Percentiles rank a stretch among this genome's conserved stretches.
Conservation (phyloP, 2,113 vertebrate genomes). For the Mugil cephalus region DNA sequence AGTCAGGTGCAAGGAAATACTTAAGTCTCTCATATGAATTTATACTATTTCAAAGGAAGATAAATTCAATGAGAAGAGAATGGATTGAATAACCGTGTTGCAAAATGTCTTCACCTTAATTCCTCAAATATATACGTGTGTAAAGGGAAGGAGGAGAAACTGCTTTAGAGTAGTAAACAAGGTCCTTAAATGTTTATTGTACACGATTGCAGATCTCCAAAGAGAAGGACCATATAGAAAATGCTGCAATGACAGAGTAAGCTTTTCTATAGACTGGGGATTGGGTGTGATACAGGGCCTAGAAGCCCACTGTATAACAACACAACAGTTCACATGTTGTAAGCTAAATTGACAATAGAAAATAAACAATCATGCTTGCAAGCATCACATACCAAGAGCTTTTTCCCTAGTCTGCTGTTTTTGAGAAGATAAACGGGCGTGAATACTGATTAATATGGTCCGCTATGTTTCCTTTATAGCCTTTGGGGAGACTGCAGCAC, state of each 20-base stretch:
- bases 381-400: constrained; percentile 22
- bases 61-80: constrained; percentile 15
- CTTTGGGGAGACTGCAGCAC: constrained; percentile 13
- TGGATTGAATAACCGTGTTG: not conserved
- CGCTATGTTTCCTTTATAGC: constrained; percentile 37
- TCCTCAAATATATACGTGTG: not conserved
- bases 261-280: not conserved
- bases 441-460: constrained; percentile 38
- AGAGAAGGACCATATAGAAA: not conserved
- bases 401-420: constrained; percentile 33
- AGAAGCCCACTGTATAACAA: too few species aligned
- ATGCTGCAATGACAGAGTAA: constrained; percentile 21
- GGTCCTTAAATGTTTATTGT: not conserved
- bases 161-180: too few species aligned
- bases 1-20: not conserved
- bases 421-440: constrained; percentile 21
- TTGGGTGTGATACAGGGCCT: too few species aligned
- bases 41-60: too few species aligned
- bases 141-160: too few species aligned
- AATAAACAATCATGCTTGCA: constrained; percentile 17
- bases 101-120: constrained; percentile 31
- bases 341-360: constrained; percentile 44
- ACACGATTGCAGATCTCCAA: not conserved
- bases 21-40: too few species aligned
- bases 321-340: constrained; percentile 24